These are phyloP conservation scores for Bos indicus DNA, from an alignment of 2,113 vertebrate genomes.

Conservation along the genomic window DNA sequence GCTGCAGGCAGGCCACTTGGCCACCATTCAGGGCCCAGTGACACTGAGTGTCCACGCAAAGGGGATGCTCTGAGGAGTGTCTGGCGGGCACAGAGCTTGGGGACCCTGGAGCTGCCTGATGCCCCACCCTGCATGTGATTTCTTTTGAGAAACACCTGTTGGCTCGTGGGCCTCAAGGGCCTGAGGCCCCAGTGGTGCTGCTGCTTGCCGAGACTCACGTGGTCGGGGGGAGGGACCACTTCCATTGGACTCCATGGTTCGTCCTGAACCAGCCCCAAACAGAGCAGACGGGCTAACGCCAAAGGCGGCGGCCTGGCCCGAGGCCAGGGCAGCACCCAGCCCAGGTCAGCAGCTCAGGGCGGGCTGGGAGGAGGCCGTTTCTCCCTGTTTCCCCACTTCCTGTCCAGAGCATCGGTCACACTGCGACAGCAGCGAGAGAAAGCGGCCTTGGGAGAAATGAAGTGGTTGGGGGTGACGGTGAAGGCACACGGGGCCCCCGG, in stretches of 20 bases:
- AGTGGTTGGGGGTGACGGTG: rapidly evolving
- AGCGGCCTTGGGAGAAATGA: rapidly evolving
- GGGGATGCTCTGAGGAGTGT: rapidly evolving
- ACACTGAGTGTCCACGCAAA: not conserved
- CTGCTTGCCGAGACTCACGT: rapidly evolving
- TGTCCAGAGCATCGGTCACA: not conserved
- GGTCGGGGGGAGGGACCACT: rapidly evolving
- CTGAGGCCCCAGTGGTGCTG: rapidly evolving
- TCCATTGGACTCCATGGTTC: too few relatives aligned
- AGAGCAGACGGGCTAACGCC: rapidly evolving
- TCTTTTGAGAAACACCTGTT: not conserved
- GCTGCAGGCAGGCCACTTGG: not conserved
- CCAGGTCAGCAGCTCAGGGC: rapidly evolving
- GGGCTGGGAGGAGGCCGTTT: not conserved
- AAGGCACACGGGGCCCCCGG: not conserved
- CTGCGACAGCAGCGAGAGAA: rapidly evolving
- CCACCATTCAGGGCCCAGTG: not conserved
- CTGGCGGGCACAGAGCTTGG: rapidly evolving
- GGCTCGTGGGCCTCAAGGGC: not conserved
- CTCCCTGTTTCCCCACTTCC: not conserved
- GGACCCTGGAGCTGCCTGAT: rapidly evolving
- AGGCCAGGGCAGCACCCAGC: not conserved
- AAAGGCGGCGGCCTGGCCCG: rapidly evolving
- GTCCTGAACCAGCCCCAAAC: not conserved
- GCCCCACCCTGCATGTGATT: not conserved